Evolutionary conservation across 2,797 vertebrate species (phyloP), one percentile per base, ranked within the genome.

Genomic region (Alcedo quadribrachys): DNA sequence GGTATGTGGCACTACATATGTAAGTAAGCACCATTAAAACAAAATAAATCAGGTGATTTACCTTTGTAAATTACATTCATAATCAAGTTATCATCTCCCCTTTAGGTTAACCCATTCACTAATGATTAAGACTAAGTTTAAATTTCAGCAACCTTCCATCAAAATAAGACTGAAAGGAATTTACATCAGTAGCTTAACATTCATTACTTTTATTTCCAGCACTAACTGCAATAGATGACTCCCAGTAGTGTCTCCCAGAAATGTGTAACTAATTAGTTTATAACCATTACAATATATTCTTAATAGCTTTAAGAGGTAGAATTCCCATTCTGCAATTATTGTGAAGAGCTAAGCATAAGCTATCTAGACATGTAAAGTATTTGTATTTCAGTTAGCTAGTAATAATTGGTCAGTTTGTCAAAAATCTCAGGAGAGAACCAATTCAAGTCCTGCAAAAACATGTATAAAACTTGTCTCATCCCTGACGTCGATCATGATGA

Each of bases 151-250:
- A 6, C 15, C 8, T 86, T 86, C 12, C 20, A 55, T 67, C 61
- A 70, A 61, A 89, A 71, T 57, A 51, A 69, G 75, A 62, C 32
- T 57, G 33, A 81, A 85, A 89, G 25, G 14, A 69, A 81, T 54
- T 73, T 66, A 75, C 16, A 75, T 35, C 46, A 6, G 22, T 35
- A 54, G 9, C 15, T 85, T 89, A 87, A 78, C 0, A 0, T 71
- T 85, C 87, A 83, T 75, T 37, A 27, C 35, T 78, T 92, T 74
- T 89, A 78, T 60, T 87, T 92, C 50, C 22, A 50, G 12, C 28
- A 50, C 10, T 83, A 75, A 83, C 37, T 81, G n/a, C 48, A 85
- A n/a, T 58, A 19, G 50, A 85, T 83, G 37, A 71, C 19, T 91
- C 77, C 80, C 50, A 71, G 11, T n/a, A 71, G 65, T 46, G 48